Conservation (phyloP, 1,140 invertebrate species). For the Procambarus virginalis region DNA sequence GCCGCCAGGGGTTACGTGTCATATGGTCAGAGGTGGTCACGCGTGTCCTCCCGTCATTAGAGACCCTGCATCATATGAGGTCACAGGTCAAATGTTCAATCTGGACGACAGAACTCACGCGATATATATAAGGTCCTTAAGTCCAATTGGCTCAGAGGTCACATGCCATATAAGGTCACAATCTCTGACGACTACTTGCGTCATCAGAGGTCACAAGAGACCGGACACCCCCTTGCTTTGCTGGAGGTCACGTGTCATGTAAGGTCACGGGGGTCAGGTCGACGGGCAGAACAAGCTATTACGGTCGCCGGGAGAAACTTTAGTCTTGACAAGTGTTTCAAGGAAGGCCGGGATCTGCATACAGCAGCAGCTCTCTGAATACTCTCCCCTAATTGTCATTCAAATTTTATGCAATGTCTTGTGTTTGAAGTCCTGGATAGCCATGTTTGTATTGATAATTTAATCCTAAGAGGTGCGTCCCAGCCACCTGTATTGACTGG, state of each 20-base stretch:
- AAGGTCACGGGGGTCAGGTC: not conserved
- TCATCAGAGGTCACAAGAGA: too few species aligned
- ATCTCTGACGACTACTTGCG: too few species aligned
- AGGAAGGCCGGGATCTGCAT: slow-evolving; percentile 21
- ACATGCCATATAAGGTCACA: too few species aligned
- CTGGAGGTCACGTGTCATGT: too few species aligned
- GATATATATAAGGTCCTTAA: too few species aligned
- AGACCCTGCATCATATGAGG: too few species aligned
- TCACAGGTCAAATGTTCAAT: too few species aligned
- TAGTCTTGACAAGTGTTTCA: slow-evolving; percentile 31
- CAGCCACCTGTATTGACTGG: slow-evolving; percentile 31
- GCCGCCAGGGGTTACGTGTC: not conserved
- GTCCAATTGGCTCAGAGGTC: too few species aligned
- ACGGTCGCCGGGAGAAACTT: slow-evolving; percentile 10
- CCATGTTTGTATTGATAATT: slow-evolving; percentile 58
- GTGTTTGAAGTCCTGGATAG: slow-evolving; percentile 59
- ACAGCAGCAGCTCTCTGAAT: slow-evolving; percentile 10
- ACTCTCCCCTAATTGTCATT: slow-evolving; percentile 40
- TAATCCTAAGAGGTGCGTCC: slow-evolving; percentile 30
- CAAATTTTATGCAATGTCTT: slow-evolving; percentile 63
- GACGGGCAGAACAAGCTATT: slow-evolving; percentile 13
- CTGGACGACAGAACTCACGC: too few species aligned
- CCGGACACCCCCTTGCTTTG: too few species aligned
- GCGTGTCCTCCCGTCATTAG: too few species aligned
- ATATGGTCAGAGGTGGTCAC: too few species aligned